These are phyloP conservation scores for Ailuropoda melanoleuca DNA, from an alignment of 2,113 vertebrate genomes.

Conservation along the genomic window DNA sequence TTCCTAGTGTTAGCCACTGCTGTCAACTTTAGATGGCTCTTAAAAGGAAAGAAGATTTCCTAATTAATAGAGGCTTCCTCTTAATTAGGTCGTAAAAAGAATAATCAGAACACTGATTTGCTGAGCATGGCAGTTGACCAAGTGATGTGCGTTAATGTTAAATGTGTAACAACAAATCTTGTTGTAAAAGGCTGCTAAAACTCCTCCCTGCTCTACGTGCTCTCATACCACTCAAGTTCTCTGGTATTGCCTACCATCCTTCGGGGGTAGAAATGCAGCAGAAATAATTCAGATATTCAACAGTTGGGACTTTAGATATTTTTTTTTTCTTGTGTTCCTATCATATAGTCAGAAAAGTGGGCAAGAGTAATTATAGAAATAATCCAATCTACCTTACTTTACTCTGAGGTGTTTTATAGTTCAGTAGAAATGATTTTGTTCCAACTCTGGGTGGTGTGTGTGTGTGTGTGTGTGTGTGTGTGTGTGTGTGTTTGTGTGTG, in stretches of 20 bases:
- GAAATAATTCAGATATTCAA: neutral
- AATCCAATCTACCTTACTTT: neutral
- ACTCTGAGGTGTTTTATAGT: neutral
- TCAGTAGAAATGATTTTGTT: neutral
- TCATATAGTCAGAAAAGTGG: neutral
- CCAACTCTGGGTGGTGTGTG: neutral
- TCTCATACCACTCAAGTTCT: neutral
- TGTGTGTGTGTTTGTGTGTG: neutral
- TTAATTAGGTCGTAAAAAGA: neutral
- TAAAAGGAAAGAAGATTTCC: neutral
- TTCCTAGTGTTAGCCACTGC: neutral
- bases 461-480: neutral
- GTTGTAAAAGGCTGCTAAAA: neutral
- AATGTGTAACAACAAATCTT: neutral
- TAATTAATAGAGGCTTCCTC: neutral
- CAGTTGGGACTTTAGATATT: neutral
- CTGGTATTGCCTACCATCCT: neutral
- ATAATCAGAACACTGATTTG: neutral
- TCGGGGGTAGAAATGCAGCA: neutral
- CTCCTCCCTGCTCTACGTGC: neutral
- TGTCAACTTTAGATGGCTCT: neutral
- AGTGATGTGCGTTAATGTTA: neutral
- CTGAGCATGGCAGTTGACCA: neutral
- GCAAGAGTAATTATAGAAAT: neutral
- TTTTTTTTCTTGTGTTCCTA: neutral